Evolutionary conservation across 1,140 invertebrate genomes (phyloP).

Genomic region (Macrotrachela quadricornifera): DNA sequence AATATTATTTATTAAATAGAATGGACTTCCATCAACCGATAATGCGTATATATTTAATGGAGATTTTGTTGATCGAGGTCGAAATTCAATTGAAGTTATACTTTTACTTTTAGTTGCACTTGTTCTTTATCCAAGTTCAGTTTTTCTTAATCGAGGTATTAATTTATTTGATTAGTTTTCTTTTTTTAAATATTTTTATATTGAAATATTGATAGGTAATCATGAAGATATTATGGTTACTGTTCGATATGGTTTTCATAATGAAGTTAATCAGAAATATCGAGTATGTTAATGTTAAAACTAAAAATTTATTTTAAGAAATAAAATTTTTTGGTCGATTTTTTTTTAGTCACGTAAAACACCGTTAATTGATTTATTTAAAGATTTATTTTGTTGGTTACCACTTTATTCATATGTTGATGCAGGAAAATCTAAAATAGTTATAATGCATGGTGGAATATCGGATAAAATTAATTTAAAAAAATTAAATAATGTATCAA

Average conservation of each 20-base stretch:
- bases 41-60: not conserved
- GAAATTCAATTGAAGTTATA: not conserved
- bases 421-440: not conserved
- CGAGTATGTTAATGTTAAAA: too few species aligned
- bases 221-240: not conserved
- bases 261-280: too few species aligned
- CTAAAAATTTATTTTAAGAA: too few species aligned
- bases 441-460: not conserved
- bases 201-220: not conserved
- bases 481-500: not conserved
- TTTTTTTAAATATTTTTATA: too few species aligned
- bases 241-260: too few species aligned
- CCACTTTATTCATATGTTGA: not conserved
- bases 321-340: too few species aligned
- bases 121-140: not conserved
- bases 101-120: not conserved
- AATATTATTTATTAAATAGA: constrained; percentile 18
- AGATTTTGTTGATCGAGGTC: not conserved
- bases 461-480: not conserved
- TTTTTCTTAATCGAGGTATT: not conserved
- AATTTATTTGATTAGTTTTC: too few species aligned
- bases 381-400: too few species aligned
- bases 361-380: too few species aligned
- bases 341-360: too few species aligned
- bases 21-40: not conserved